These are phyloP conservation scores for Tragopan temminckii DNA, from an alignment of 2,797 vertebrate genomes.

Conservation along the genomic window DNA sequence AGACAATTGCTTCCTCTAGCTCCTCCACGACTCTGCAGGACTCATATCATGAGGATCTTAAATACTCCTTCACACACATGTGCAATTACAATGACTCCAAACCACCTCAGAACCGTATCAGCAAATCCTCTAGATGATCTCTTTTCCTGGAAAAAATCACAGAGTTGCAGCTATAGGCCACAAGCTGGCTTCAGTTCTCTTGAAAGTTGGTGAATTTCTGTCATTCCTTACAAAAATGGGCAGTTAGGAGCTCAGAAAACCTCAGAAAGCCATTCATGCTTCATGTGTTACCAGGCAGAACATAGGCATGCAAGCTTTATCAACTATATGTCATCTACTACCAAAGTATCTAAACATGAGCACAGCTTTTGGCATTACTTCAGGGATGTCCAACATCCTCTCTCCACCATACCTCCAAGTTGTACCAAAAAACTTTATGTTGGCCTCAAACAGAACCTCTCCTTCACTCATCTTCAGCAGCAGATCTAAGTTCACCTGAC, in stretches of 20 bases:
- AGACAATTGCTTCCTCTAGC: background rate
- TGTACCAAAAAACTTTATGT: background rate
- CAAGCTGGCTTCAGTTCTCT: background rate
- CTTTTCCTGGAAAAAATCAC: background rate
- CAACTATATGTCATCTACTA: background rate
- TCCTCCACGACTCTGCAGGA: background rate
- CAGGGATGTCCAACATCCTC: background rate
- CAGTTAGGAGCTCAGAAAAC: background rate
- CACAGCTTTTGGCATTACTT: background rate
- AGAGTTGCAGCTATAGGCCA: rapidly evolving
- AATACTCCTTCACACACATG: rapidly evolving
- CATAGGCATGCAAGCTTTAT: rapidly evolving
- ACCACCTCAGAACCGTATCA: background rate
- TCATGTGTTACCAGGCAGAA: background rate
- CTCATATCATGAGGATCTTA: background rate
- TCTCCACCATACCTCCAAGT: background rate
- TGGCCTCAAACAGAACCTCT: background rate
- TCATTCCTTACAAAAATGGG: background rate
- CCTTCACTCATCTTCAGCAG: background rate
- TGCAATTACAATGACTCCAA: background rate
- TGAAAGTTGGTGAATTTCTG: background rate
- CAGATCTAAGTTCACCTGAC: background rate
- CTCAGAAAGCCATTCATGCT: background rate
- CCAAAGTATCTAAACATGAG: background rate
- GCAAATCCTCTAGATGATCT: rapidly evolving